Evolutionary conservation across 1,140 invertebrate species (phyloP), one percentile per base, ranked within the genome.

Genomic region (Pogonomyrmex californicus): DNA sequence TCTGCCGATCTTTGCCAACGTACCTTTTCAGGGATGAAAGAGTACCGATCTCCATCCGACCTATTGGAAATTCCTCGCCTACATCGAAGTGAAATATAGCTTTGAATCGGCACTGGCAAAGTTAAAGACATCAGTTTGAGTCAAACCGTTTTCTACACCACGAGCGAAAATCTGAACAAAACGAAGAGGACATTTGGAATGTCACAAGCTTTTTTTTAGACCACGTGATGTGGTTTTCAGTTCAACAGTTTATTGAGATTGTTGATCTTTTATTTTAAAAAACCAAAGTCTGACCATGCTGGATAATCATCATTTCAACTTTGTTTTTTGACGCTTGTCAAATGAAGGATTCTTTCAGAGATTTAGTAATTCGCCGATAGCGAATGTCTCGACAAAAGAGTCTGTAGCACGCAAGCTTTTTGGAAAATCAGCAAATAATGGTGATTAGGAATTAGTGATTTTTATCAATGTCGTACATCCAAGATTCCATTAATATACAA

Each of bases 21-120:
- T 94, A 95, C 62, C 93, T 90, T 63, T 94, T 94, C 10, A 95
- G 36, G 0, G 91, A 92, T 0, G 91, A 86, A 5, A 95, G 83
- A 41, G 91, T 90, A n/a, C 87, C 88, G 17, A 95, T 90, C 36
- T 94, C 93, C 94, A 95, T 94, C 51, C 91, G 91, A 17, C 95
- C 95, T 33, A 95, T 85, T 30, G 93, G 87, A 83, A 95, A 95
- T 82, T 95, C 93, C 89, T 95, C 95, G 23, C 95, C 95, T 95
- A 60, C 10, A 23, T 44, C 14, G 1, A 47, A 5, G 23, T 41
- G 23, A 9, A 70, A 70, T 68, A n/a, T 68, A 12, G 10, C 9
- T 30, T 49, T 12, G 0, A 30, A 77, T 62, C 62, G 44, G 9
- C n/a, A 36, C 30, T 23, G n/a, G 1, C 1, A 4, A 60, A 44